phyloP scores from a whole-genome alignment of 2,888 invertebrate genomes.

The Lissocephala sabroskyi region DNA sequence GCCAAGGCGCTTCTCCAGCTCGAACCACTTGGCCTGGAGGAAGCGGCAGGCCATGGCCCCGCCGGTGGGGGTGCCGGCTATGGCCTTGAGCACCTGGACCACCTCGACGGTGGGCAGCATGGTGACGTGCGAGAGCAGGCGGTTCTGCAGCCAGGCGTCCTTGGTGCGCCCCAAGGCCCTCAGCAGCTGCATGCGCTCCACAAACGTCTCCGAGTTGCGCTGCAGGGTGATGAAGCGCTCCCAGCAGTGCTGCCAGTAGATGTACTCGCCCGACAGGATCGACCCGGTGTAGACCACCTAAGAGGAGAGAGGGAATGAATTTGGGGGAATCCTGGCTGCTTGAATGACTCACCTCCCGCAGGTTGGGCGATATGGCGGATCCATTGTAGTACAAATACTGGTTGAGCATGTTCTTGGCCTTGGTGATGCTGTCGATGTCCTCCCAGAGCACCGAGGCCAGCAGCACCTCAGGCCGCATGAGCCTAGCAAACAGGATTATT shows the following conservation, averaged over 20 bases:
- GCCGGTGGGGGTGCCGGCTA: constrained; percentile 72
- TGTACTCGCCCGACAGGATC: constrained; percentile 71
- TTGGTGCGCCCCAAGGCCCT: constrained; percentile 72
- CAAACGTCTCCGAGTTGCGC: constrained; percentile 68
- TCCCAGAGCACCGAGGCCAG: constrained; percentile 72
- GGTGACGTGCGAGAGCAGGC: constrained; percentile 72
- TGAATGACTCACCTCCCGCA: constrained; percentile 67
- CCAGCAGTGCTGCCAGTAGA: constrained; percentile 73
- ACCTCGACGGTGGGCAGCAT: constrained; percentile 71
- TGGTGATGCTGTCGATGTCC: constrained; percentile 69
- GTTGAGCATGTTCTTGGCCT: constrained; percentile 70
- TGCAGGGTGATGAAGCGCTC: constrained; percentile 69
- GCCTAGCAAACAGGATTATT: too few species aligned
- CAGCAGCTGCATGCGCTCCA: constrained; percentile 71
- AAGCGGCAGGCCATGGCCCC: constrained; percentile 73
- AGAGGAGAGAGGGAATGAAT: too few species aligned
- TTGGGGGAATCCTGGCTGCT: too few species aligned
- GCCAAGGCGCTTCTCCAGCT: constrained; percentile 70
- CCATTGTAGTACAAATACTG: constrained; percentile 69
- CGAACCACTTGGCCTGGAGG: constrained; percentile 72
- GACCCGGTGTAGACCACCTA: constrained; percentile 73
- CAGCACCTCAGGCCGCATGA: constrained; percentile 70
- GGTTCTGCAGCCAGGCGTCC: constrained; percentile 73
- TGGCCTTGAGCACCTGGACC: constrained; percentile 72
- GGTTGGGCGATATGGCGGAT: constrained; percentile 67